Conservation (phyloP, 2,888 invertebrate genomes). For the Platynereis dumerilii region DNA sequence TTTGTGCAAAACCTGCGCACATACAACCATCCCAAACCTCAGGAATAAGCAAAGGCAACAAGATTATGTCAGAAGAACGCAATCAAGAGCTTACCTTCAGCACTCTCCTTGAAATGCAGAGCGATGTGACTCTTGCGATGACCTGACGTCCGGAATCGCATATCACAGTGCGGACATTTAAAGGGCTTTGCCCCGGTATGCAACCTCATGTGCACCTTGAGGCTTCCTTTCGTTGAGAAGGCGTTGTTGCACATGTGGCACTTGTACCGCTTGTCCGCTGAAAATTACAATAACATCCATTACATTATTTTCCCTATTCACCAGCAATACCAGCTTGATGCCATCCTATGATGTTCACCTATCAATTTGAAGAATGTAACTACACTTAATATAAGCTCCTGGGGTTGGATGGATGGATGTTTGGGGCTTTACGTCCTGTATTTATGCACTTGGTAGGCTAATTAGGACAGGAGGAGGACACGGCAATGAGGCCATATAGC, state of each 20-base stretch:
- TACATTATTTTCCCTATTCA: background rate
- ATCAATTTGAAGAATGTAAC: too few relatives aligned
- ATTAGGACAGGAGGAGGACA: too few relatives aligned
- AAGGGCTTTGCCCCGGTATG: constrained; percentile 77
- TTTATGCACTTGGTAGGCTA: too few relatives aligned
- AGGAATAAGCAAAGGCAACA: too few relatives aligned
- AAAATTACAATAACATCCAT: background rate
- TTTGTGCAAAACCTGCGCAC: too few relatives aligned
- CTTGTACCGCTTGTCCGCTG: constrained; percentile 59
- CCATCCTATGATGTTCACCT: too few relatives aligned
- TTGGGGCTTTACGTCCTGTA: too few relatives aligned
- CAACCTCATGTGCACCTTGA: constrained; percentile 64
- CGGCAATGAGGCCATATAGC: too few relatives aligned
- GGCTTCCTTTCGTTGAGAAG: constrained; percentile 63
- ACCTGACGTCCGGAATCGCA: constrained; percentile 73
- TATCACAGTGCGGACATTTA: constrained; percentile 82
- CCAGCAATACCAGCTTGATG: background rate
- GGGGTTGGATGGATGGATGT: too few relatives aligned
- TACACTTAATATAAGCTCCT: too few relatives aligned
- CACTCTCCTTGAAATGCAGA: constrained; percentile 64
- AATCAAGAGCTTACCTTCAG: background rate
- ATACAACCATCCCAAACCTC: too few relatives aligned
- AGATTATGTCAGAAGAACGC: too few relatives aligned
- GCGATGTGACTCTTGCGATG: constrained; percentile 72
- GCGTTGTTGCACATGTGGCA: constrained; percentile 62